phyloP scores from a whole-genome alignment of 2,113 vertebrate species.

The Geothlypis trichas region DNA sequence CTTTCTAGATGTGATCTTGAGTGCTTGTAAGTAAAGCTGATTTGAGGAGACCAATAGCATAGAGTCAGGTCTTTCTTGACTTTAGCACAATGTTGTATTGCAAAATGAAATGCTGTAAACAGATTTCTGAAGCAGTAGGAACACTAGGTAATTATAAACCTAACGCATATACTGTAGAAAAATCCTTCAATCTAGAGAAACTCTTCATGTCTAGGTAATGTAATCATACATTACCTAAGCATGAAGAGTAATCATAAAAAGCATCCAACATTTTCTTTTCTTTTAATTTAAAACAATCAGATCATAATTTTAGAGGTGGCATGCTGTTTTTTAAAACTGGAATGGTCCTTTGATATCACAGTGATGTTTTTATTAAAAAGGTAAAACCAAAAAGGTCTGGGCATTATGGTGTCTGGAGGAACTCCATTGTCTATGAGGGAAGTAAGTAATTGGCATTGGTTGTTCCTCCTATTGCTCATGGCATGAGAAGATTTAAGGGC shows the following conservation, averaged over 20 bases:
- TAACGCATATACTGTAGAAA: not conserved
- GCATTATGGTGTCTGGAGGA: accelerated
- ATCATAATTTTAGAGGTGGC: not conserved
- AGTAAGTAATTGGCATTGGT: not conserved
- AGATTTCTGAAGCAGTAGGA: not conserved
- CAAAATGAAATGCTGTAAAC: not conserved
- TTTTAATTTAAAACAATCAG: not conserved
- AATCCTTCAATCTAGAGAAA: not conserved
- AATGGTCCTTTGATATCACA: not conserved
- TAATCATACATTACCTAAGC: too few species aligned
- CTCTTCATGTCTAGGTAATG: not conserved
- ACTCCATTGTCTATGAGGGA: not conserved
- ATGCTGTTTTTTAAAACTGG: not conserved
- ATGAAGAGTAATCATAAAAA: not conserved
- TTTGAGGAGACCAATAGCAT: not conserved
- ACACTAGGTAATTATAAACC: not conserved
- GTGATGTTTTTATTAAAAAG: not conserved
- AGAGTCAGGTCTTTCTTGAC: not conserved
- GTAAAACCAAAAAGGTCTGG: not conserved
- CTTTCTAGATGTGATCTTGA: not conserved
- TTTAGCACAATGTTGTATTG: not conserved
- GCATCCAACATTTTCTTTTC: not conserved
- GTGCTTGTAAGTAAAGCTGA: not conserved
- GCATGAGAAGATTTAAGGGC: not conserved
- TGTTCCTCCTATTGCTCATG: not conserved